Conservation (phyloP, 2,797 vertebrate species). For the Tokudaia muenninki region DNA sequence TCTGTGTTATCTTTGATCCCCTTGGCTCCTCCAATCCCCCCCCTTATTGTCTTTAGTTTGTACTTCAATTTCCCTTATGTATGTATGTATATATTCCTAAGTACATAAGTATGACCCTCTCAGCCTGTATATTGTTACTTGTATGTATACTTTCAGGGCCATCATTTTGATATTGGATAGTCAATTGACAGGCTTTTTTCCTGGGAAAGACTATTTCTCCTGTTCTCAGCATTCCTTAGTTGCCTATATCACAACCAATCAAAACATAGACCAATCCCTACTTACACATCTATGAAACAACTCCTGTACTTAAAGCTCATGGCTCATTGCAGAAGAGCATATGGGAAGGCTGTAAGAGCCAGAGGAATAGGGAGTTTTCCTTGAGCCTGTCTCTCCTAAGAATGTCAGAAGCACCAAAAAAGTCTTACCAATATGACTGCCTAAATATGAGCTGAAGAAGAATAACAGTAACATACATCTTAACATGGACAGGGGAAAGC, state of each 20-base stretch:
- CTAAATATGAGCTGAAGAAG: background rate
- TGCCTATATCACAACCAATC: background rate
- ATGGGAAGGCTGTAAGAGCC: background rate
- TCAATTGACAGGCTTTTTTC: background rate
- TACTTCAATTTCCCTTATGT: too few relatives aligned
- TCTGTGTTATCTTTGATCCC: background rate
- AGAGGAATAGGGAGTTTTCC: background rate
- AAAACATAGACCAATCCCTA: background rate
- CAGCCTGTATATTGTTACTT: background rate
- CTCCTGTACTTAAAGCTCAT: background rate
- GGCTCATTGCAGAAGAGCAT: background rate
- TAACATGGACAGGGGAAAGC: background rate
- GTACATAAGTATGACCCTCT: background rate
- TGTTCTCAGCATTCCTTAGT: background rate
- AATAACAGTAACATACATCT: background rate
- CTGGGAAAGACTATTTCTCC: background rate
- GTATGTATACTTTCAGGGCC: background rate
- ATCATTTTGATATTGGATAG: background rate
- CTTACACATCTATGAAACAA: background rate
- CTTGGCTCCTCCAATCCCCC: background rate
- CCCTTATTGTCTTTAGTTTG: too few relatives aligned
- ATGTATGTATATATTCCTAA: background rate
- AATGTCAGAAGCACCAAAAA: background rate
- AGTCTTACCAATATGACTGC: background rate
- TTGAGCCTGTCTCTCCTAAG: background rate